Evolutionary conservation across 2,113 vertebrate genomes (phyloP), one percentile per base, ranked within the genome.

Genomic region (Oenanthe oenanthe): DNA sequence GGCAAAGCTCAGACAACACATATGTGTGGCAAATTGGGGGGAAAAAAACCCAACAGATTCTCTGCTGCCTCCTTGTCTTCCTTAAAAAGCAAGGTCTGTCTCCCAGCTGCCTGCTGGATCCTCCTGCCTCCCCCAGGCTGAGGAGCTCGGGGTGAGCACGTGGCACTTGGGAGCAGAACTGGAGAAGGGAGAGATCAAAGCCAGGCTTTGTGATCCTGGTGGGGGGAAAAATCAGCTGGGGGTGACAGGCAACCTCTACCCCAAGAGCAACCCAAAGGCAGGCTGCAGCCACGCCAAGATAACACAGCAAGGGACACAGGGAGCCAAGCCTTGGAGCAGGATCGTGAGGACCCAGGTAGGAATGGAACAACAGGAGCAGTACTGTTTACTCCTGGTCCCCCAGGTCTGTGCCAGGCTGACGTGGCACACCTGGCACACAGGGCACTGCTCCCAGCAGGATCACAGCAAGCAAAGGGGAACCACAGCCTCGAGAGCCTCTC

Each of bases 271-370:
- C 45, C 9, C 63, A 40, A 48, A 66, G 72, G 36, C 86, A 31
- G 72, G 9, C 45, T 72, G 72, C 54, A 78, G 66, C 62, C 2
- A 42, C 29, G 62, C 7, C 60, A 18, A 34, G 70, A 14, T 10
- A 70, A 12, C 25, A 17, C 4, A 0, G 1, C 8, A 16, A 50
- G 72, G 85, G 53, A 13, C 4, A 2, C 1, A 2, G 0, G 11
- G 63, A 70, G 54, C 68, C 38, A 22, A 65, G 73, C 34, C 66
- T 7, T 8, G 61, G 42, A 79, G 80, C 4, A 1, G 10, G 57
- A 65, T 28, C 43, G 5, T 3, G 3, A 57, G 32, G 60, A 54
- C 14, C 18, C 42, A 74, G 77, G 66, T 13, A 7, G 50, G 57
- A 66, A 78, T 1, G 40, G 73, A 31, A 14, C 51, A 43, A 53